These are phyloP conservation scores for Carollia perspicillata DNA, from an alignment of 2,113 vertebrate genomes.

Conservation along the genomic window DNA sequence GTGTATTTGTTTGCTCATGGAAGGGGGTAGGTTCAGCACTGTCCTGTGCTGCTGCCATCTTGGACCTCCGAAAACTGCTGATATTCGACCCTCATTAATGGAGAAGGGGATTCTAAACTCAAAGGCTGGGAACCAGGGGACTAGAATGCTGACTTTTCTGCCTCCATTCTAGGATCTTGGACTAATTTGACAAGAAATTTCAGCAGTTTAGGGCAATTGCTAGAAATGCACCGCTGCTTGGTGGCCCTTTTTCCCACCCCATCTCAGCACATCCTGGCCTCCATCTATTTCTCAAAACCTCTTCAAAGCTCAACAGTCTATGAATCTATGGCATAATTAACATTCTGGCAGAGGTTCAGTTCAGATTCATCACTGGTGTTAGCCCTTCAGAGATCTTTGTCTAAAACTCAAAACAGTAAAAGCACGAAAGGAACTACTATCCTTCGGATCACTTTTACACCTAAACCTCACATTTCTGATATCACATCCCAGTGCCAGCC, in stretches of 20 bases:
- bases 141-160: not conserved
- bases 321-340: not conserved
- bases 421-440: not conserved
- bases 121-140: not conserved
- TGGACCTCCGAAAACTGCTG: not conserved
- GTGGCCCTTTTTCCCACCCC: not conserved
- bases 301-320: accelerated
- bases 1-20: not conserved
- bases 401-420: not conserved
- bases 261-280: not conserved
- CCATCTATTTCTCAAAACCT: not conserved
- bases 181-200: not conserved
- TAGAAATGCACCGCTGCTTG: not conserved
- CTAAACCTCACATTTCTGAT: not conserved
- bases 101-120: not conserved
- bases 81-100: not conserved
- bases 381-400: not conserved
- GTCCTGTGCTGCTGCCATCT: not conserved
- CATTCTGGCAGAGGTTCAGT: not conserved
- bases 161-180: not conserved
- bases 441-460: not conserved
- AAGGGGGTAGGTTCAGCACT: not conserved
- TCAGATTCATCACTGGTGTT: not conserved
- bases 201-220: not conserved
- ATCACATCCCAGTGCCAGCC: accelerated